Base-by-base conservation (phyloP, 2,113 vertebrate species). In the Alexandromys fortis region DNA sequence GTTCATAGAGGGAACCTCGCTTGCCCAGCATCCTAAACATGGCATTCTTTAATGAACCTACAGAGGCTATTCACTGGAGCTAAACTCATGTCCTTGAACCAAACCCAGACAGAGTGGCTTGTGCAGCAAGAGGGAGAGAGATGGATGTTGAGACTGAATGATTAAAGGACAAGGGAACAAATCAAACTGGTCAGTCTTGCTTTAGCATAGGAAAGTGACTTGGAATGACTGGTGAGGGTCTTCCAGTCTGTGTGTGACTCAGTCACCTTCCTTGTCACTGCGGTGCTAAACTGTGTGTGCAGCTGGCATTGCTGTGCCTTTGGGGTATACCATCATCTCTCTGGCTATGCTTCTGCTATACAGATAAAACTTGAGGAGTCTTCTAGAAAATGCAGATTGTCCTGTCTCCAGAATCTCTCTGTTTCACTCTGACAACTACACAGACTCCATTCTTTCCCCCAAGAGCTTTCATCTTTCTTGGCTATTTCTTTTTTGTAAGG, bases 331-430 rank as follows among this genome's bases (percentile, higher is more conserved):
- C 73, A 70, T 55, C 38, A 16, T 86, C 45, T 89, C 45, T 26
- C 4, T 79, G 75, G 88, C 9, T 55, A 33, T 19, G 47, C 61
- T 81, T 94, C 55, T 63, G 65, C 45, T 73, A 52, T 91, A 61
- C 7, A 91, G 55, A 58, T 63, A 65, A 49, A 78, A 47, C 4
- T 42, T 86, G 63, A n/a, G 28, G n/a, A 7, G 10, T 89, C 89
- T 94, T 92, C 89, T 82, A 45, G 86, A 89, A 96, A 86, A 75
- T 63, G 61, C 26, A 4, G 28, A 35, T 70, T 76, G 9, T 63
- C 65, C 8, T 92, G 35, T 79, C 35, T 55, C 7, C 86, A 79
- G 24, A 13, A 72, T 76, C 85, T 88, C 13, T 89, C 58, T 26
- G 11, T 47, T 87, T 63, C 26, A 17, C 45, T 92, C 45, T 85